phyloP scores from a whole-genome alignment of 2,113 vertebrate species.

The Acinonyx jubatus region DNA sequence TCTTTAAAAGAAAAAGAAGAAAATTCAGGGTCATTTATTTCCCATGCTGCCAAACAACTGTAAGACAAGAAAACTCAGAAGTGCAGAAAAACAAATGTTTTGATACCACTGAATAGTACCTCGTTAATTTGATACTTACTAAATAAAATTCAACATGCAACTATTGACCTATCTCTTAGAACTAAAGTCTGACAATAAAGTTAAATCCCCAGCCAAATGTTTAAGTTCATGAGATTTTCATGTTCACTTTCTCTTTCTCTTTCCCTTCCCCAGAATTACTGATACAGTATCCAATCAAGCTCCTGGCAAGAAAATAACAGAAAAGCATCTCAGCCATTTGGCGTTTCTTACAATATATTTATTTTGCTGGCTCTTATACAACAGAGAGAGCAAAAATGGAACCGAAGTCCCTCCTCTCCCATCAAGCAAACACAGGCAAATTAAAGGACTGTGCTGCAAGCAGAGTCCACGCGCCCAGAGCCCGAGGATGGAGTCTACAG shows the following conservation, averaged over 20 bases:
- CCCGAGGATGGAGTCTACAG: background rate
- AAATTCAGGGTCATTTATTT: slow-evolving; percentile 70
- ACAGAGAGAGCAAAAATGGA: background rate
- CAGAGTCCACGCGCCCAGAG: background rate
- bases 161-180: slow-evolving; percentile 28
- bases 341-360: slow-evolving; percentile 26
- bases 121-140: slow-evolving; percentile 8
- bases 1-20: slow-evolving; percentile 83
- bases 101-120: background rate
- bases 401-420: background rate
- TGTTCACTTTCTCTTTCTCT: background rate
- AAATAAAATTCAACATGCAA: background rate
- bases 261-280: background rate
- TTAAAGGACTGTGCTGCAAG: background rate
- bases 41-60: slow-evolving; percentile 31
- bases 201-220: slow-evolving; percentile 43
- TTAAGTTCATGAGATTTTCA: slow-evolving; percentile 21
- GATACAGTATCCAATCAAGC: background rate
- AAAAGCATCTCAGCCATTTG: background rate
- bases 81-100: slow-evolving; percentile 24
- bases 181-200: slow-evolving; percentile 23
- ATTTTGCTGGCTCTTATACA: background rate
- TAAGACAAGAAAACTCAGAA: slow-evolving; percentile 16
- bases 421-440: slow-evolving; percentile 1
- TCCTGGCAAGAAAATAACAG: background rate